phyloP scores from a whole-genome alignment of 1,140 invertebrate genomes.

The Leptonema lineaticorne region DNA sequence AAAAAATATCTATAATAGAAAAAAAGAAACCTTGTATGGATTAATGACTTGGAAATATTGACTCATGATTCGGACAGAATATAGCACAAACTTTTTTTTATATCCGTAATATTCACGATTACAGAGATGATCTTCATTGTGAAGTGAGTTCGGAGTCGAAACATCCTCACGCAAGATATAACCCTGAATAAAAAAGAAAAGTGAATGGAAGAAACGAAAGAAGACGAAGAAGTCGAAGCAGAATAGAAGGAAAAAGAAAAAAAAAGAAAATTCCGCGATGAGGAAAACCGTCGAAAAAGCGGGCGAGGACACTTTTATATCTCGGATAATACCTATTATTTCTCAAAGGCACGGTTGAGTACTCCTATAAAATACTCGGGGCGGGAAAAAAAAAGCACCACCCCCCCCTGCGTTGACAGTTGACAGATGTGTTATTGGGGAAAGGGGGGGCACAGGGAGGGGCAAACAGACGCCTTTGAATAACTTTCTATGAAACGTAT shows the following conservation, averaged over 20 bases:
- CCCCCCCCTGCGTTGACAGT: conserved; percentile 26
- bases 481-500: conserved; percentile 35
- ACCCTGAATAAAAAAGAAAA: no score
- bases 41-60: no score
- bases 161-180: no score
- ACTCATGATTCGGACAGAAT: no score
- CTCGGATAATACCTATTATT: conserved; percentile 28
- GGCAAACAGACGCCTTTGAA: conserved; percentile 30
- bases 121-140: no score
- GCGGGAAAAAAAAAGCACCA: conserved; percentile 22
- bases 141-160: no score
- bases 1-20: no score
- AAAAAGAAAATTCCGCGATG: neutral
- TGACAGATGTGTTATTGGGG: conserved; percentile 35
- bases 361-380: conserved; percentile 27
- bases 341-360: conserved; percentile 29
- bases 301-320: conserved; percentile 20
- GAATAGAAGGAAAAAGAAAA: conserved; percentile 3
- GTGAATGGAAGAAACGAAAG: neutral
- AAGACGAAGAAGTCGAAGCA: neutral
- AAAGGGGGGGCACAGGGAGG: no score
- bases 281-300: neutral
- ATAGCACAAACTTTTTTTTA: no score
- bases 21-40: no score
- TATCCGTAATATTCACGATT: no score